Evolutionary conservation across 2,797 vertebrate genomes (phyloP).

Genomic region (Channa striata): DNA sequence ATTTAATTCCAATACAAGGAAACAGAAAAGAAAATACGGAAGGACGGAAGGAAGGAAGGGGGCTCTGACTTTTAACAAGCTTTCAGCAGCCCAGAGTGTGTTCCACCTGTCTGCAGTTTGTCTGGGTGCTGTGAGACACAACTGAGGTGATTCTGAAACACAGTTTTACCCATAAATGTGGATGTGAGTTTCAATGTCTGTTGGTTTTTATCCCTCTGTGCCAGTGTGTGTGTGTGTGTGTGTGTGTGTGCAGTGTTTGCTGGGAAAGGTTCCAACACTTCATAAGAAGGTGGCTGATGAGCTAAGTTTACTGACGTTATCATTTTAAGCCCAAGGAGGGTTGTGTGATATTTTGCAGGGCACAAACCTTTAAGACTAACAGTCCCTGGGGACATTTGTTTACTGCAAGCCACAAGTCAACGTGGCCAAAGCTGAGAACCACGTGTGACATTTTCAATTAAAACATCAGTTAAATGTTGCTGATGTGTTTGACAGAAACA

Average conservation of each 20-base stretch:
- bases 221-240: constrained; percentile 1
- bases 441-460: background rate
- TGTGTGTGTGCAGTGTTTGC: background rate
- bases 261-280: background rate
- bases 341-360: background rate
- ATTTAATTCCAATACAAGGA: background rate
- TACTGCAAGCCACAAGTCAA: background rate
- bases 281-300: background rate
- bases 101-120: constrained; percentile 7
- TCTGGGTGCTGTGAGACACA: constrained; percentile 5
- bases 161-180: background rate
- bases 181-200: background rate
- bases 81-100: background rate
- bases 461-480: background rate
- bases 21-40: background rate
- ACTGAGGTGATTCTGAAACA: constrained; percentile 8
- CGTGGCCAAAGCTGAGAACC: background rate
- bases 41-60: background rate
- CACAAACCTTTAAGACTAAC: background rate
- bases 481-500: background rate
- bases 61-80: background rate
- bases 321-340: background rate
- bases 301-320: background rate
- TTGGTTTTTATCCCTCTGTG: too few relatives aligned
- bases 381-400: background rate